These are phyloP conservation scores for Borostomias antarcticus DNA, from an alignment of 2,797 vertebrate species.

Conservation along the genomic window DNA sequence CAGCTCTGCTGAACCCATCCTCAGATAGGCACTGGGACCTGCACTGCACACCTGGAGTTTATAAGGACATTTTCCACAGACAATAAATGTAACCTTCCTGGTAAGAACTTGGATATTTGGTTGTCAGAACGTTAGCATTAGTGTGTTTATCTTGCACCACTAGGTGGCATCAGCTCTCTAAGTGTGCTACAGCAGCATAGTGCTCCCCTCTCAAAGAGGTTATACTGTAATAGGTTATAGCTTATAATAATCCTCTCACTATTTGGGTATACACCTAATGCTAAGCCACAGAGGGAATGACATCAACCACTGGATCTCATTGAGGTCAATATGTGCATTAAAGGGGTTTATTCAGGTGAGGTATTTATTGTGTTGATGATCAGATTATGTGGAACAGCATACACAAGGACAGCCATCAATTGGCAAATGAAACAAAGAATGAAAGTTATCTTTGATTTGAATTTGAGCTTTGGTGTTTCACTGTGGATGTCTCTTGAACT, in stretches of 20 bases:
- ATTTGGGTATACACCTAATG: too few species aligned
- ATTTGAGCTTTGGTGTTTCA: not conserved
- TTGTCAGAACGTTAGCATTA: not conserved
- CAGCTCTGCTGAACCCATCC: conserved; percentile 13
- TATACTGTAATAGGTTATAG: too few species aligned
- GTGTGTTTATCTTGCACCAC: not conserved
- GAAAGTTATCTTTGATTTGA: not conserved
- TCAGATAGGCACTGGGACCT: not conserved
- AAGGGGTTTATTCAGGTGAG: too few species aligned
- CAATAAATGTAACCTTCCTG: not conserved
- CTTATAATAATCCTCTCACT: not conserved
- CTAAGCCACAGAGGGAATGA: too few species aligned
- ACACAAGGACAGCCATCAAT: too few species aligned
- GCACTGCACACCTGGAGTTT: not conserved
- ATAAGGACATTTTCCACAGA: too few species aligned
- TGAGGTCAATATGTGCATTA: too few species aligned
- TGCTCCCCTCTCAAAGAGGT: not conserved
- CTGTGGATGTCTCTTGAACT: conserved; percentile 5
- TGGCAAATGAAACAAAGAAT: too few species aligned
- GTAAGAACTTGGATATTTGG: not conserved
- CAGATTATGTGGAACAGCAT: too few species aligned
- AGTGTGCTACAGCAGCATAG: not conserved
- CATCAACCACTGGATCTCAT: too few species aligned
- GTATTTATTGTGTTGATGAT: too few species aligned
- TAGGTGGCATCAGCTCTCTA: conserved; percentile 26